Conservation (phyloP, 1,140 invertebrate genomes). For the Camponotus floridanus region DNA sequence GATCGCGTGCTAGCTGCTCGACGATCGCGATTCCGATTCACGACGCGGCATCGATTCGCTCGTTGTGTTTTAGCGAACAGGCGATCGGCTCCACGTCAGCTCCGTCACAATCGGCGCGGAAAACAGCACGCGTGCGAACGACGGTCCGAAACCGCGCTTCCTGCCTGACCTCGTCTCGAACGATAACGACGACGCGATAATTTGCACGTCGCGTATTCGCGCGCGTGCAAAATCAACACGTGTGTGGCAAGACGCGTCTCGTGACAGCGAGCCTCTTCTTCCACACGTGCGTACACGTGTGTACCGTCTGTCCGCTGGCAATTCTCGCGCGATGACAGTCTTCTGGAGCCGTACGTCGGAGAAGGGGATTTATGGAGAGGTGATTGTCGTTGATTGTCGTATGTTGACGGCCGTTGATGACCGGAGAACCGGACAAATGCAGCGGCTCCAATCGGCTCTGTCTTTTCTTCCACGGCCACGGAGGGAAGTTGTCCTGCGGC, state of each 20-base stretch:
- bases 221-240: slow-evolving; percentile 10
- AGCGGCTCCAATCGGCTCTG: slow-evolving; percentile 45
- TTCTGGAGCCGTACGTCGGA: too few species aligned
- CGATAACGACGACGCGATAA: slow-evolving; percentile 57
- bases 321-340: neutral
- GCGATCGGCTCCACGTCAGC: neutral
- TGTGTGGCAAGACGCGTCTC: neutral
- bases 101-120: neutral
- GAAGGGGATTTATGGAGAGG: too few species aligned
- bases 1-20: slow-evolving; percentile 37
- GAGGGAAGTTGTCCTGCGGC: slow-evolving; percentile 68
- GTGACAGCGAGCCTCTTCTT: neutral
- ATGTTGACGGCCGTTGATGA: slow-evolving; percentile 34
- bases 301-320: neutral
- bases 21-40: slow-evolving; percentile 20
- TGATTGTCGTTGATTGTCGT: neutral
- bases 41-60: slow-evolving; percentile 44
- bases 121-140: neutral
- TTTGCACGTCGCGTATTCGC: neutral
- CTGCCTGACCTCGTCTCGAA: neutral
- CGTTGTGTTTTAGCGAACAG: neutral
- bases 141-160: neutral
- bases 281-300: neutral
- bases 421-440: neutral
- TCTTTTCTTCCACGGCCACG: slow-evolving; percentile 65